A percentile compares a stretch with the other conserved stretches of the same genome.
Conservation (phyloP, 1,140 invertebrate species). For the Megalopta genalis region DNA sequence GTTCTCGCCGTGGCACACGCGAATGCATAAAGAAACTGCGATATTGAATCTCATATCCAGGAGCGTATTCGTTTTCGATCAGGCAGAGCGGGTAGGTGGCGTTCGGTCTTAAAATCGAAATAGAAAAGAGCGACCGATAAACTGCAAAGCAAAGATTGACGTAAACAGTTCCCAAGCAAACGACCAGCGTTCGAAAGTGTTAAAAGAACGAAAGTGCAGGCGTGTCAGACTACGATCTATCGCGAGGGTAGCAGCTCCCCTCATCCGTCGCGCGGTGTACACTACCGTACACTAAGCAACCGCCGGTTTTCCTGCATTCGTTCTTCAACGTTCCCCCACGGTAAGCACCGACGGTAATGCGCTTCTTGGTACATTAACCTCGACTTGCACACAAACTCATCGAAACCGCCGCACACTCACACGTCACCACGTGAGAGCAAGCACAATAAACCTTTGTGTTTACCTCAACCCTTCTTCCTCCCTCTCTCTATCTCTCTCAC, state of each 20-base stretch:
- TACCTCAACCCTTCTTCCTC: not conserved
- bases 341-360: constrained; percentile 72
- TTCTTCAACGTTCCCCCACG: constrained; percentile 60
- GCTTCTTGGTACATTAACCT: constrained; percentile 77
- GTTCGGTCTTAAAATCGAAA: not conserved
- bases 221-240: constrained; percentile 2
- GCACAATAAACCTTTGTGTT: constrained; percentile 52
- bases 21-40: too few relatives aligned
- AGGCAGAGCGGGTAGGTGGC: too few relatives aligned
- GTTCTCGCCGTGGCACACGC: too few relatives aligned
- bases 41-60: too few relatives aligned
- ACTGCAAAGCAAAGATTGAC: not conserved
- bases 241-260: not conserved
- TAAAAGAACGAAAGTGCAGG: not conserved
- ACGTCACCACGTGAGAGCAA: constrained; percentile 25
- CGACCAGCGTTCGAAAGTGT: not conserved
- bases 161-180: not conserved
- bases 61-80: too few relatives aligned
- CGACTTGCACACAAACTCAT: constrained; percentile 39
- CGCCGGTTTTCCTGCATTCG: constrained; percentile 41
- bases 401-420: constrained; percentile 3
- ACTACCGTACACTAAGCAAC: constrained; percentile 6
- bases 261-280: not conserved
- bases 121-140: not conserved
- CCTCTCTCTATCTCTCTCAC: too few relatives aligned